phyloP scores from a whole-genome alignment of 2,113 vertebrate genomes.

The Mustela lutreola region DNA sequence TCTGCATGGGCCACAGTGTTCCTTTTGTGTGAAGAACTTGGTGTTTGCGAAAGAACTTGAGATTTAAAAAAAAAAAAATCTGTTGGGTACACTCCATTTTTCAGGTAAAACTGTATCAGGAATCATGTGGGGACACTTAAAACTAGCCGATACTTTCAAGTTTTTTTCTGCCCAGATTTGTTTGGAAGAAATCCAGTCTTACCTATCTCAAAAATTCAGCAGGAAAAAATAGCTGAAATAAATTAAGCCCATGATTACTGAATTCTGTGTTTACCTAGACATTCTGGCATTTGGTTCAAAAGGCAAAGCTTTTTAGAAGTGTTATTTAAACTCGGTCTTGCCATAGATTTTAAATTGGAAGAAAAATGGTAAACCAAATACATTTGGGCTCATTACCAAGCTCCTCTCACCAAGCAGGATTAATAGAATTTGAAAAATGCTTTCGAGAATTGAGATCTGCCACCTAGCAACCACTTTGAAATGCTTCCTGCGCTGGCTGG shows the following conservation, averaged over 20 bases:
- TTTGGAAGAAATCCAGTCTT: conserved; percentile 60
- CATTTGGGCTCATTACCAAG: conserved; percentile 33
- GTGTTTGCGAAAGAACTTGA: conserved; percentile 43
- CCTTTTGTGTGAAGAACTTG: conserved; percentile 29
- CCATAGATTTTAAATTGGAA: conserved; percentile 21
- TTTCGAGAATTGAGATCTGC: conserved; percentile 56
- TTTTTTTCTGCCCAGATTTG: conserved; percentile 67
- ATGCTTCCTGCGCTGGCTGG: not conserved
- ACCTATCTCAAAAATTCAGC: conserved; percentile 64
- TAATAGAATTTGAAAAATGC: conserved; percentile 24
- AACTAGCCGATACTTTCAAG: not conserved
- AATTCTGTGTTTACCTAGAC: conserved; percentile 53
- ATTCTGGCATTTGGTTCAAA: conserved; percentile 56
- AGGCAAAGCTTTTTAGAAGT: conserved; percentile 48
- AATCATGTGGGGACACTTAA: conserved; percentile 67
- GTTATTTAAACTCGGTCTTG: conserved; percentile 18
- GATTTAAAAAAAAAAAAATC: conserved; percentile 39
- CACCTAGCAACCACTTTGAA: conserved; percentile 71
- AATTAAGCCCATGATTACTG: conserved; percentile 32
- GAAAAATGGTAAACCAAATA: conserved; percentile 14
- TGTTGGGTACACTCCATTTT: conserved; percentile 36
- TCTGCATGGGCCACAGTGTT: conserved; percentile 37
- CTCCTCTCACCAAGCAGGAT: not conserved
- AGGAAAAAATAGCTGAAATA: conserved; percentile 53
- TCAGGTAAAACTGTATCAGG: conserved; percentile 65